phyloP scores from a whole-genome alignment of 37 sponge, comb jelly and placozoan genomes.

The Bolinopsis microptera region DNA sequence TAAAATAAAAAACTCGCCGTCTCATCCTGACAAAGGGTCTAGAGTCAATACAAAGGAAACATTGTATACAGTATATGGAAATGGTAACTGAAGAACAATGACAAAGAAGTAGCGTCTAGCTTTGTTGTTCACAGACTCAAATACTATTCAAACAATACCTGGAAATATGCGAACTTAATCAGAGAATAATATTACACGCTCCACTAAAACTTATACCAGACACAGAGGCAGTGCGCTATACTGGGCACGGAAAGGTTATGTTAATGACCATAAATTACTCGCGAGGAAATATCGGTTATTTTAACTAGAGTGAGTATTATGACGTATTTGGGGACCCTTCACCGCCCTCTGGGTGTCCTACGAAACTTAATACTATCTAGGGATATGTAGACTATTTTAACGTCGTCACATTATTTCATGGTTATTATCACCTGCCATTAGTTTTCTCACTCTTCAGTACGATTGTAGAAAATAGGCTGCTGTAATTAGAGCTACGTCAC shows the following conservation, averaged over 20 bases:
- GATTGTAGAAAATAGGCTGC: no score
- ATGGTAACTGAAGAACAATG: neutral
- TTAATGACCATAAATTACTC: neutral
- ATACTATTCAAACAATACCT: neutral
- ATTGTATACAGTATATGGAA: neutral
- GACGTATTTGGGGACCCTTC: no score
- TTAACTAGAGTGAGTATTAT: neutral
- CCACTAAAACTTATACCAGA: no score
- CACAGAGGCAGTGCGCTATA: no score
- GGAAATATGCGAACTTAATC: neutral
- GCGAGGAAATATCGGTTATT: neutral
- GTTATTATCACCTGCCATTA: neutral
- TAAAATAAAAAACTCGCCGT: no score
- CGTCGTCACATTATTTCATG: neutral
- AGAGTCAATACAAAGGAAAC: no score
- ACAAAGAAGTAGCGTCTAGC: neutral
- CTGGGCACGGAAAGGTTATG: neutral
- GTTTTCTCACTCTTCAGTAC: no score
- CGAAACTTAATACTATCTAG: neutral
- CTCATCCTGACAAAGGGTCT: no score
- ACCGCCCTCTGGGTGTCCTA: no score
- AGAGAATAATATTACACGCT: neutral
- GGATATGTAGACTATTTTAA: neutral
- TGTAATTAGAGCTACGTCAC: no score
- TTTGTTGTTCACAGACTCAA: neutral